Conservation (phyloP, 2,113 vertebrate species). For the Uria lomvia region DNA sequence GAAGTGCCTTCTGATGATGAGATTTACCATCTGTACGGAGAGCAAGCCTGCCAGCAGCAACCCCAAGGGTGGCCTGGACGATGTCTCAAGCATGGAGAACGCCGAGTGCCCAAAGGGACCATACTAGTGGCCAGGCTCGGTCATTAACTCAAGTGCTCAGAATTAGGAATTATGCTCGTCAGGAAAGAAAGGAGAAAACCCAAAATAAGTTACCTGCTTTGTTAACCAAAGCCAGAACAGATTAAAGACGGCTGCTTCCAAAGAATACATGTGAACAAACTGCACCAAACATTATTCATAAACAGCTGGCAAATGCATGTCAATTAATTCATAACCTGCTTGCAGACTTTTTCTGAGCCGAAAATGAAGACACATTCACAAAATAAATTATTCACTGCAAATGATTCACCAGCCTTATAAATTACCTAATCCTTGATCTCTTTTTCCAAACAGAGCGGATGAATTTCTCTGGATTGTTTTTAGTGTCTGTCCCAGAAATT, state of each 20-base stretch:
- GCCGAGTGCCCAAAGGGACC: not conserved
- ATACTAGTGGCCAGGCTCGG: not conserved
- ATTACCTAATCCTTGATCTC: constrained; percentile 1
- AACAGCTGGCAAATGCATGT: not conserved
- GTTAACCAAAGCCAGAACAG: not conserved
- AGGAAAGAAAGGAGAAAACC: not conserved
- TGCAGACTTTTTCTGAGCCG: not conserved
- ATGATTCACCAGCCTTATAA: constrained; percentile 12
- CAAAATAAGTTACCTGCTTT: not conserved
- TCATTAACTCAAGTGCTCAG: not conserved
- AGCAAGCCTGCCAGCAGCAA: not conserved
- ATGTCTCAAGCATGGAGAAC: not conserved
- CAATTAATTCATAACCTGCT: not conserved
- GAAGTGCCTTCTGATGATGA: not conserved
- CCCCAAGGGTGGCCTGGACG: too few species aligned
- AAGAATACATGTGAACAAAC: not conserved
- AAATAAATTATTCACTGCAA: constrained; percentile 3
- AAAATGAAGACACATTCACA: not conserved
- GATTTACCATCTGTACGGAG: not conserved
- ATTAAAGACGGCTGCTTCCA: not conserved
- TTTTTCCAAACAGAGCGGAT: not conserved
- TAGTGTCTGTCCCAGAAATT: not conserved
- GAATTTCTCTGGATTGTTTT: not conserved
- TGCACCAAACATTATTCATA: not conserved
- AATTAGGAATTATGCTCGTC: not conserved